Evolutionary conservation across 2,888 invertebrate species (phyloP).

Genomic region (Rhagonycha lutea): DNA sequence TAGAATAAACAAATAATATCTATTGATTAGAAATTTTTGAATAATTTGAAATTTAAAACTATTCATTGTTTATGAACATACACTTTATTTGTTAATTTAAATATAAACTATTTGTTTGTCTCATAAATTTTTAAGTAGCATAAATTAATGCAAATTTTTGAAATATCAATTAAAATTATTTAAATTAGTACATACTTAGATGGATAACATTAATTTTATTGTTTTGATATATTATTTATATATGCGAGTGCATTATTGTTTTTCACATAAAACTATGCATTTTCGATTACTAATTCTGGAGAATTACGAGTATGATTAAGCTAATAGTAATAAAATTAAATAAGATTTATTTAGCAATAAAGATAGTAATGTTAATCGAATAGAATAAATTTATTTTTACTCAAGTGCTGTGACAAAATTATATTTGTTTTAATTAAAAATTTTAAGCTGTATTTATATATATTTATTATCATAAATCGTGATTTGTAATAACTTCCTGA

Average conservation of each 20-base stretch:
- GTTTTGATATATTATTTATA: background rate
- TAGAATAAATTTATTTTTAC: background rate
- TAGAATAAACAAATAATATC: background rate
- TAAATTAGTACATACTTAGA: background rate
- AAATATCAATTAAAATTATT: background rate
- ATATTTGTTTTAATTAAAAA: background rate
- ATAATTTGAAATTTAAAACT: background rate
- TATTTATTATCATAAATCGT: background rate
- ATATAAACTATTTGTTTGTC: background rate
- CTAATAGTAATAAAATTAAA: background rate
- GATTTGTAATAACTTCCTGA: conserved; percentile 11
- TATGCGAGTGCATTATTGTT: background rate
- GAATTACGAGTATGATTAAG: background rate
- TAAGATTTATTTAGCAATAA: background rate
- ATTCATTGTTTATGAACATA: background rate
- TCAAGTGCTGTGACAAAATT: background rate
- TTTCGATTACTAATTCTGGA: background rate
- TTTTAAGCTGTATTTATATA: background rate
- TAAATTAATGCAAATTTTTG: background rate
- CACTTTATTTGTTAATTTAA: background rate
- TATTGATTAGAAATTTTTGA: background rate
- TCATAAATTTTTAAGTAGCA: background rate
- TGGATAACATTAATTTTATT: background rate
- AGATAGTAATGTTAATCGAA: background rate
- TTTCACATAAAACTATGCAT: background rate